Percentiles rank a stretch among this genome's conserved stretches.
phyloP scores from a whole-genome alignment of 2,113 vertebrate genomes.

The Dolichotis patagonum region DNA sequence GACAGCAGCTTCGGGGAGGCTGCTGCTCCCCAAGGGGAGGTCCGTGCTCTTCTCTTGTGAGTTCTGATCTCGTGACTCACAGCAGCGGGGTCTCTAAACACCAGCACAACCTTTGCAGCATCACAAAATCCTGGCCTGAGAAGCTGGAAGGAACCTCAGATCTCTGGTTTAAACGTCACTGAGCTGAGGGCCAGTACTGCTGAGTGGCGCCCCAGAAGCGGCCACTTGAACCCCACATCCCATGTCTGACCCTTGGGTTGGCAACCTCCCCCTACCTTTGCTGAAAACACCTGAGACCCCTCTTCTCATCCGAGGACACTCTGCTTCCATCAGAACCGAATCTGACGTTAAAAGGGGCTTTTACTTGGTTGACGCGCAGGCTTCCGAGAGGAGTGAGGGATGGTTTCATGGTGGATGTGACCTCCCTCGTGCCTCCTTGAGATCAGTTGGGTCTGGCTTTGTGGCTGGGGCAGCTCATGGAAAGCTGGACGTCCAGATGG shows the following conservation, averaged over 20 bases:
- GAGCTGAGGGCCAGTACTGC: background rate
- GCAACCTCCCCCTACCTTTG: background rate
- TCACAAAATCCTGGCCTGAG: background rate
- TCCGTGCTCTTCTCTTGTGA: background rate
- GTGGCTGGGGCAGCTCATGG: background rate
- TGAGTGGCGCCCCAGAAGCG: background rate
- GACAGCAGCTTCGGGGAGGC: background rate
- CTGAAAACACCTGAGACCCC: background rate
- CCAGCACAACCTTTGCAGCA: background rate
- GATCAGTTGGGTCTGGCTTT: background rate
- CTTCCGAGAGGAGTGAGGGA: background rate
- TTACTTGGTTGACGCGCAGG: background rate
- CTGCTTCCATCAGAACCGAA: background rate
- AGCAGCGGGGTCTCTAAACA: background rate
- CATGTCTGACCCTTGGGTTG: background rate
- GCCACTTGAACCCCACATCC: background rate
- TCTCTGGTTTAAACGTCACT: background rate
- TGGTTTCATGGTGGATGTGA: background rate
- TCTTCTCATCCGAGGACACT: background rate
- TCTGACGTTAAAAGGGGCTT: background rate
- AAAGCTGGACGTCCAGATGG: too few relatives aligned
- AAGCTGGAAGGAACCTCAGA: background rate
- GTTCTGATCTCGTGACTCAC: conserved; percentile 24
- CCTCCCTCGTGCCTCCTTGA: background rate
- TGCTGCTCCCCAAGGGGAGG: background rate